phyloP scores from a whole-genome alignment of 2,113 vertebrate species.

The Piliocolobus tephrosceles region DNA sequence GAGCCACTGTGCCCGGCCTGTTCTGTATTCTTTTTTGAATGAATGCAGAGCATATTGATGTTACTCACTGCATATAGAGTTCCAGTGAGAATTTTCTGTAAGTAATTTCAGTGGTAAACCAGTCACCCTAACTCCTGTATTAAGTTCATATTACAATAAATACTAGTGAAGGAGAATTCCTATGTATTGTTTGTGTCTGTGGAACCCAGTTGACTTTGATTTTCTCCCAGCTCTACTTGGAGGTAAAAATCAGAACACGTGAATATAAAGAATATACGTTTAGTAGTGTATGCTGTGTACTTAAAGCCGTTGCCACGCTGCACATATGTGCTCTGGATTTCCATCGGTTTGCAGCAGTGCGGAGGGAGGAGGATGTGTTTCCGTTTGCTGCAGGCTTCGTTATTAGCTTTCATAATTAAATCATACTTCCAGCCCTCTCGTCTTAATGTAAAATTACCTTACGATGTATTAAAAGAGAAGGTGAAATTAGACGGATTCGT shows the following conservation, averaged over 20 bases:
- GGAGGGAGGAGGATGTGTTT: not conserved
- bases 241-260: not conserved
- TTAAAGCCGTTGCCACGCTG: not conserved
- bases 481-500: not conserved
- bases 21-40: not conserved
- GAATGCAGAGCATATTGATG: not conserved
- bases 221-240: not conserved
- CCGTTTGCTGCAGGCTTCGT: not conserved
- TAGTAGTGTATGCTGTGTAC: not conserved
- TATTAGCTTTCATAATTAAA: not conserved
- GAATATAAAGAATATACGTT: not conserved
- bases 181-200: not conserved
- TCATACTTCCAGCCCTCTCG: not conserved
- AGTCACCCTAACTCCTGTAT: not conserved
- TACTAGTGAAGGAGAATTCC: not conserved
- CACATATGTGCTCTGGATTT: not conserved
- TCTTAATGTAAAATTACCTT: not conserved
- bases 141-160: not conserved
- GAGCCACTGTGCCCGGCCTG: not conserved
- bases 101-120: not conserved
- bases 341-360: not conserved
- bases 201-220: not conserved
- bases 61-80: not conserved
- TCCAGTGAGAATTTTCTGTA: not conserved
- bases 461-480: not conserved